Evolutionary conservation across 1,140 invertebrate genomes (phyloP).

Genomic region (Lepidurus packardi): DNA sequence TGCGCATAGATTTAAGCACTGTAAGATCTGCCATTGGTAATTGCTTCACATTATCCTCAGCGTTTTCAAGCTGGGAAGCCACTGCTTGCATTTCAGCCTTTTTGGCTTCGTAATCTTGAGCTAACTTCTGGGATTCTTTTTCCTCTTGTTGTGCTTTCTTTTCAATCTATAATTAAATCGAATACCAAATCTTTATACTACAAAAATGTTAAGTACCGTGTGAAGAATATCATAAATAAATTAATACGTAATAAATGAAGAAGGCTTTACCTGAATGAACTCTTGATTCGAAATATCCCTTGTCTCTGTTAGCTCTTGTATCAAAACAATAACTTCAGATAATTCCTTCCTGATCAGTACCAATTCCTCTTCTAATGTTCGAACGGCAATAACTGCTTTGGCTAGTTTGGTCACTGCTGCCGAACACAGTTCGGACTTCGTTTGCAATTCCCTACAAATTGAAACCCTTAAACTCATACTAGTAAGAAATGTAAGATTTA

Average conservation of each 20-base stretch:
- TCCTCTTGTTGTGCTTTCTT: background rate
- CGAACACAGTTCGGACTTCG: background rate
- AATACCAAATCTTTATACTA: too few species aligned
- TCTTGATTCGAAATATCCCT: background rate
- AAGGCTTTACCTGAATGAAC: background rate
- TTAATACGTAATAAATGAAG: too few species aligned
- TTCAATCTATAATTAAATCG: background rate
- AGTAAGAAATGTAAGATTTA: too few species aligned
- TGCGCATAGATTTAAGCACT: background rate
- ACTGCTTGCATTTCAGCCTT: background rate
- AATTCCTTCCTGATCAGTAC: background rate
- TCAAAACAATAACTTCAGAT: background rate
- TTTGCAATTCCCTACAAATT: background rate
- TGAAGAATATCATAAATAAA: too few species aligned
- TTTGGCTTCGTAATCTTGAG: background rate
- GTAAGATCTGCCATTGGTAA: background rate
- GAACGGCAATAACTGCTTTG: background rate
- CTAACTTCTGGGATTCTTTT: background rate
- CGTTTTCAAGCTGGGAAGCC: background rate
- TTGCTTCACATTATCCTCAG: background rate
- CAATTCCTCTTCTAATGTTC: background rate
- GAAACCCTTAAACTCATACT: too few species aligned
- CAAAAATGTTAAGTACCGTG: too few species aligned
- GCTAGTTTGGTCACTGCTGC: background rate
- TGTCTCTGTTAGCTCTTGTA: background rate